These are phyloP conservation scores for Mercenaria mercenaria DNA, from an alignment of 1,140 invertebrate genomes.

Conservation along the genomic window DNA sequence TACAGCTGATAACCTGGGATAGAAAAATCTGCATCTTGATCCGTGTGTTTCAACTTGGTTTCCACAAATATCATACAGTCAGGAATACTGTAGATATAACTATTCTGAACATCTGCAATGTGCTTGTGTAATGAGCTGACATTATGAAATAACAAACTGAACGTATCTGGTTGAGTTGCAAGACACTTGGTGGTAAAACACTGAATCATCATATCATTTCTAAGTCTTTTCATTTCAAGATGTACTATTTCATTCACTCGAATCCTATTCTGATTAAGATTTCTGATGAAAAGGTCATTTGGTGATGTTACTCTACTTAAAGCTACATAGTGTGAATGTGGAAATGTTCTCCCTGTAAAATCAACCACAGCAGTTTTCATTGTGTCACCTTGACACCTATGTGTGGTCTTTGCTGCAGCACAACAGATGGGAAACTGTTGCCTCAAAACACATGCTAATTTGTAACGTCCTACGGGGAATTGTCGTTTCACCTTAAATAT, in stretches of 20 bases:
- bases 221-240: conserved; percentile 21
- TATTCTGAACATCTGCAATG: neutral
- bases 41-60: neutral
- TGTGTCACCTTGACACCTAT: conserved; percentile 41
- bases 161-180: neutral
- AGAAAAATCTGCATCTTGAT: neutral
- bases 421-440: conserved; percentile 22
- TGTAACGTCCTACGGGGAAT: neutral
- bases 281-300: conserved; percentile 5
- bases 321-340: conserved; percentile 34
- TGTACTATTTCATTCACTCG: conserved; percentile 16
- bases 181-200: no score
- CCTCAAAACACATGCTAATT: neutral
- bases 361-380: conserved; percentile 31
- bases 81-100: neutral
- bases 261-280: conserved; percentile 11
- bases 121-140: conserved; percentile 17
- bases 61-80: conserved; percentile 12
- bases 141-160: conserved; percentile 25
- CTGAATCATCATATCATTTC: no score
- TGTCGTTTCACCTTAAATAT: conserved; percentile 31
- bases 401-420: conserved; percentile 19
- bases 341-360: conserved; percentile 7
- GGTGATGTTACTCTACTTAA: conserved; percentile 30
- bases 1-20: conserved; percentile 26